A percentile compares a stretch with the other conserved stretches of the same genome.
Evolutionary conservation across 2,888 invertebrate species (phyloP).

Genomic region (Beris chalybata): DNA sequence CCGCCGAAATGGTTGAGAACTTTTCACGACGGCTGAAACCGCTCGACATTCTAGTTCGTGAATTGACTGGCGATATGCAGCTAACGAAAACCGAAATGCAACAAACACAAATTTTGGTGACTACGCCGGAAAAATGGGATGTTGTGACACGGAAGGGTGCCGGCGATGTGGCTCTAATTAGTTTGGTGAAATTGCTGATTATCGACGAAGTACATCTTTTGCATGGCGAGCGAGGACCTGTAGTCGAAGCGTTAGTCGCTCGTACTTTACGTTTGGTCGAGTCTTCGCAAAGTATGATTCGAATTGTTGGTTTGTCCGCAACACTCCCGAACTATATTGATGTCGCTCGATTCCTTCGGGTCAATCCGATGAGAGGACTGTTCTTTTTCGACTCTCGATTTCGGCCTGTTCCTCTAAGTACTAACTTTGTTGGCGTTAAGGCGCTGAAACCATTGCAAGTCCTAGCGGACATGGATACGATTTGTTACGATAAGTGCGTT

Average conservation of each 20-base stretch:
- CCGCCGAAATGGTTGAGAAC: slow-evolving; percentile 96
- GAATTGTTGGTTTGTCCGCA: slow-evolving; percentile 95
- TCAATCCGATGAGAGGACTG: slow-evolving; percentile 87
- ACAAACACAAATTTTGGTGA: slow-evolving; percentile 96
- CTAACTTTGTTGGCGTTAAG: slow-evolving; percentile 88
- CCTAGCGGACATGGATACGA: slow-evolving; percentile 81
- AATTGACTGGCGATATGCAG: slow-evolving; percentile 98
- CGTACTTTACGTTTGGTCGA: slow-evolving; percentile 91
- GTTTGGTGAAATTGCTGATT: slow-evolving; percentile 89
- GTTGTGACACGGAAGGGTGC: slow-evolving; percentile 95
- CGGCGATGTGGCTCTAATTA: slow-evolving; percentile 85
- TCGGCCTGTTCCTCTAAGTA: slow-evolving; percentile 91
- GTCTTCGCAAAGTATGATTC: slow-evolving; percentile 89
- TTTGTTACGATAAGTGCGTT: slow-evolving; percentile 89
- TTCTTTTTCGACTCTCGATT: slow-evolving; percentile 95
- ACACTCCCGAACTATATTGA: slow-evolving; percentile 97
- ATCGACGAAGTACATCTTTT: slow-evolving; percentile 97
- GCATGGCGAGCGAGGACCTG: slow-evolving; percentile 96
- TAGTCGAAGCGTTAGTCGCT: slow-evolving; percentile 95
- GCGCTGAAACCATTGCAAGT: slow-evolving; percentile 63
- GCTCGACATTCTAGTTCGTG: slow-evolving; percentile 80
- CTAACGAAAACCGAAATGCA: slow-evolving; percentile 91
- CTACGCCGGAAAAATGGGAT: slow-evolving; percentile 99
- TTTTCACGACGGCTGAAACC: slow-evolving; percentile 80
- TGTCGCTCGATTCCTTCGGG: slow-evolving; percentile 91